Conservation (phyloP, 2,797 vertebrate species). For the Gallirallus australis region DNA sequence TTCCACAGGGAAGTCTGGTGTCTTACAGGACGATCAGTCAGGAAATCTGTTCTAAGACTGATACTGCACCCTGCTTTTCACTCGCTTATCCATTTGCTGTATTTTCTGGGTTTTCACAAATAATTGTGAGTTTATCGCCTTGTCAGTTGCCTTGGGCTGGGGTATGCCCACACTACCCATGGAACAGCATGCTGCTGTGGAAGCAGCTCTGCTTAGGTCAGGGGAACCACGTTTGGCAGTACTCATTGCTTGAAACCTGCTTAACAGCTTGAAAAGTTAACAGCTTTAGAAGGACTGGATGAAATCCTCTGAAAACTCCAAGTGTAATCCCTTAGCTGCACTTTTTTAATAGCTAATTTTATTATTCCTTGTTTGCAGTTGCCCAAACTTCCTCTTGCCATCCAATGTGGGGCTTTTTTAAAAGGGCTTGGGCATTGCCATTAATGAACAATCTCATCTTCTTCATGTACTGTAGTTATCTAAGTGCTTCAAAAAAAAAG, state of each 20-base stretch:
- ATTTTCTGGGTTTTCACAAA: background rate
- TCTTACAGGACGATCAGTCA: background rate
- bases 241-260: background rate
- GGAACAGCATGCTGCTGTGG: background rate
- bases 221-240: background rate
- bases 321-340: background rate
- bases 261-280: background rate
- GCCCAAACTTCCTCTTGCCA: background rate
- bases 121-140: background rate
- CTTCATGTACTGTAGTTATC: background rate
- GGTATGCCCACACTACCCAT: background rate
- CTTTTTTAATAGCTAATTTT: background rate
- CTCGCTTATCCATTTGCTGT: background rate
- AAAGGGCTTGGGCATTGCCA: background rate
- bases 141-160: background rate
- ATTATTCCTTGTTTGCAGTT: background rate
- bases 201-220: background rate
- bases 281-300: background rate
- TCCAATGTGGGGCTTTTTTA: background rate
- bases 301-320: background rate
- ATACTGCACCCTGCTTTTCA: background rate
- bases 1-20: background rate
- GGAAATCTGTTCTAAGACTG: background rate
- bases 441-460: background rate
- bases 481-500: background rate